Evolutionary conservation across 2,888 invertebrate genomes (phyloP), one percentile per base, ranked within the genome.

Genomic region (Lycophotia porphyrea): DNA sequence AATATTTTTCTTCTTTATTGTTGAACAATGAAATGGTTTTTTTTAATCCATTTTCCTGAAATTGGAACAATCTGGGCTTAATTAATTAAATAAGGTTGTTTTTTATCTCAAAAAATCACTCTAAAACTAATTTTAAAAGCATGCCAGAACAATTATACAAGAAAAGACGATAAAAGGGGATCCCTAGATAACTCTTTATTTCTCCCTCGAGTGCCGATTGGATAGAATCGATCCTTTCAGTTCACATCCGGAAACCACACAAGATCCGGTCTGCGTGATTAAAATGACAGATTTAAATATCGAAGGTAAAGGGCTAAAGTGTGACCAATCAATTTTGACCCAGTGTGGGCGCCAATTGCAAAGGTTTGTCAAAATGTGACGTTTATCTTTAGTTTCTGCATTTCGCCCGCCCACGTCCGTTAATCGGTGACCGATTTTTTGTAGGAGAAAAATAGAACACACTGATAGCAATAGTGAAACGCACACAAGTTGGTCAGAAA

Each of bases 261-360:
- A 65, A 64, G 5, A 66, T 75, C 58, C 52, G 44, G 36, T 42
- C 44, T 31, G 58, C 74, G 64, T 68, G 31, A 36, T n/a, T n/a
- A n/a, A n/a, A n/a, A n/a, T n/a, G n/a, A 27, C 36, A 31, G 74
- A 74, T 80, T 79, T 74, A 79, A 74, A 80, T 79, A 74, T 47
- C 5, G 18, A 66, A 55, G 11, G 24, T n/a, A 15, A 66, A 55
- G 11, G 24, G 21, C 27, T 8, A 4, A 49, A 49, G 0, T 5
- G 0, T 2, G 21, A 42, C 49, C 47, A 58, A 15, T n/a, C 15
- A 34, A 15, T 63, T 5, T n/a, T 49, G 63, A 27, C 18, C 39
- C 52, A 39, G 2, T 15, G 42, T 2, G 7, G 39, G 66, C 72
- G 61, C 24, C 55, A 39, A 18, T 42, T 55, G n/a, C 49, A 36